Evolutionary conservation across 2,113 vertebrate genomes (phyloP).

Genomic region (Crocuta crocuta): DNA sequence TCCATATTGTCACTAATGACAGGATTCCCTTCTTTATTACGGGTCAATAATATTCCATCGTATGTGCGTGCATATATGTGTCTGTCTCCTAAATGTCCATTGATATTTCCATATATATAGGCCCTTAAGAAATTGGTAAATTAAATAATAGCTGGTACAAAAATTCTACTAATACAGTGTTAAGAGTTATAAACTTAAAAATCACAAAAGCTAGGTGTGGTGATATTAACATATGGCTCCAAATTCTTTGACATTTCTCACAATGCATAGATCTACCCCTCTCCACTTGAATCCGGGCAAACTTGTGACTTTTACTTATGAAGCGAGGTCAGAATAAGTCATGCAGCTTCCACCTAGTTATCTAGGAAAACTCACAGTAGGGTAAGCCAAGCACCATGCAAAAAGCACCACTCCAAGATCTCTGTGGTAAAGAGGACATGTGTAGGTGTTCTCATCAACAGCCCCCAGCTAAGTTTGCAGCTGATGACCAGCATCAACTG

Average conservation of each 20-base stretch:
- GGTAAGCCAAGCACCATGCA: not conserved
- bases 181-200: constrained; percentile 36
- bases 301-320: not conserved
- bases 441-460: not conserved
- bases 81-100: not conserved
- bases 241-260: not conserved
- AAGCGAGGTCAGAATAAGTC: not conserved
- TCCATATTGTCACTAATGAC: not conserved
- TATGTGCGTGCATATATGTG: not conserved
- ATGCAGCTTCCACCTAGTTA: not conserved
- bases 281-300: not conserved
- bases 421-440: not conserved
- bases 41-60: not conserved
- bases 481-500: not conserved
- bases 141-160: not conserved
- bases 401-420: not conserved
- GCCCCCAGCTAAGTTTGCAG: not conserved
- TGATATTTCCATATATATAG: not conserved
- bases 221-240: not conserved
- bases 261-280: not conserved
- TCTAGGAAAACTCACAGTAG: not conserved
- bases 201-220: not conserved
- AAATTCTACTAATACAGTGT: constrained; percentile 30
- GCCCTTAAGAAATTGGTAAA: constrained; percentile 32
- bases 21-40: not conserved